These are phyloP conservation scores for Gadopsis bispinosus DNA, from an alignment of 2,797 vertebrate genomes.

Conservation along the genomic window DNA sequence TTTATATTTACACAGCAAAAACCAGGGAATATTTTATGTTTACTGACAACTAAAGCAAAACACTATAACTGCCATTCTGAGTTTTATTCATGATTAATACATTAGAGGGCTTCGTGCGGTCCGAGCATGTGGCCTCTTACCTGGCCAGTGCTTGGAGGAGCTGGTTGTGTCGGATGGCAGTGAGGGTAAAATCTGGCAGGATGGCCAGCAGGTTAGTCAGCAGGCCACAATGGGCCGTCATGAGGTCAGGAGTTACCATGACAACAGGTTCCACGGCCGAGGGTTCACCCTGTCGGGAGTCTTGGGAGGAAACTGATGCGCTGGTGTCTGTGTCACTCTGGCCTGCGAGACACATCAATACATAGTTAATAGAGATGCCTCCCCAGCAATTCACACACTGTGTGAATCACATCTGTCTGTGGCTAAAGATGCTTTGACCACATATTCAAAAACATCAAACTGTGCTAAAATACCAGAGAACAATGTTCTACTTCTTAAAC, in stretches of 20 bases:
- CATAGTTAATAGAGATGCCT: conserved; percentile 42
- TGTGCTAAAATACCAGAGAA: conserved; percentile 14
- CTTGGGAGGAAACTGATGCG: conserved; percentile 81
- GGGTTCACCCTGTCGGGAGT: conserved; percentile 76
- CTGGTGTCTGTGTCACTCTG: conserved; percentile 87
- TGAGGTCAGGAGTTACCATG: conserved; percentile 90
- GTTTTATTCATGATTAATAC: not conserved
- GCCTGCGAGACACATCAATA: conserved; percentile 79
- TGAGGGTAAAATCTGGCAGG: conserved; percentile 87
- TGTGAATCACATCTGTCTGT: conserved; percentile 26
- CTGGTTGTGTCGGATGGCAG: conserved; percentile 83
- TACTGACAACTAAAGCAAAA: not conserved
- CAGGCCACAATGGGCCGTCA: conserved; percentile 91
- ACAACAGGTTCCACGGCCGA: conserved; percentile 76
- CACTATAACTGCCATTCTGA: not conserved
- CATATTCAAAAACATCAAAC: conserved; percentile 37
- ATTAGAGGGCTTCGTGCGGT: not conserved
- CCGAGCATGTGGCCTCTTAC: conserved; percentile 76
- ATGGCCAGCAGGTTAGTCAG: conserved; percentile 90
- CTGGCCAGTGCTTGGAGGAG: conserved; percentile 87
- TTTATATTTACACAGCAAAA: conserved; percentile 7
- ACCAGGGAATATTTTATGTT: not conserved
- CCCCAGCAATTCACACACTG: not conserved
- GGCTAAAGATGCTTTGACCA: conserved; percentile 16
- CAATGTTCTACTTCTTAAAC: conserved; percentile 12